These are phyloP conservation scores for Erebia ligea DNA, from an alignment of 2,888 invertebrate species.

Conservation along the genomic window DNA sequence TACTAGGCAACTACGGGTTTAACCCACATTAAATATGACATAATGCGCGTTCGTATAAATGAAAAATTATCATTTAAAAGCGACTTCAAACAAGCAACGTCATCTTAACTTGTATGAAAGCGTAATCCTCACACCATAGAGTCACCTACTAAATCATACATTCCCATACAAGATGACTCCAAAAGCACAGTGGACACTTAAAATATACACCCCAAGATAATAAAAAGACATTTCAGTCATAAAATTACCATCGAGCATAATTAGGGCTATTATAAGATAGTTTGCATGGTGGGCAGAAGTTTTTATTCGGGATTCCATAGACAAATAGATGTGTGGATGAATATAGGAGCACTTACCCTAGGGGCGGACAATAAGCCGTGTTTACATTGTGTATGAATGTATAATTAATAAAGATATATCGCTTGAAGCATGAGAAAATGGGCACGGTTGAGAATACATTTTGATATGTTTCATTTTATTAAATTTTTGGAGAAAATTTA, in stretches of 20 bases:
- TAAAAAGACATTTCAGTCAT: slow-evolving; percentile 61
- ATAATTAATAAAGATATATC: slow-evolving; percentile 79
- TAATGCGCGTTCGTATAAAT: slow-evolving; percentile 11
- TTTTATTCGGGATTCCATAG: slow-evolving; percentile 56
- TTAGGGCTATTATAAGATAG: slow-evolving; percentile 75
- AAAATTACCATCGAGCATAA: slow-evolving; percentile 78
- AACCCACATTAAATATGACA: not conserved
- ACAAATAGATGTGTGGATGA: slow-evolving; percentile 51
- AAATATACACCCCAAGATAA: slow-evolving; percentile 67
- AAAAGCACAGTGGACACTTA: slow-evolving; percentile 53
- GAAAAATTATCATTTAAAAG: slow-evolving; percentile 37
- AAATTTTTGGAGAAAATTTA: not conserved
- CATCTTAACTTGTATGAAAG: slow-evolving; percentile 34
- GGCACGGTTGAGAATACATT: slow-evolving; percentile 61
- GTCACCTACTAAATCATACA: slow-evolving; percentile 66
- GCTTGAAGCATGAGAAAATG: slow-evolving; percentile 74
- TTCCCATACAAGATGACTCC: slow-evolving; percentile 64
- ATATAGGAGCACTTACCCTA: slow-evolving; percentile 16
- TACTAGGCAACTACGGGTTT: not conserved
- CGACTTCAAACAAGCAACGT: slow-evolving; percentile 31
- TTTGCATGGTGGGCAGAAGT: slow-evolving; percentile 70
- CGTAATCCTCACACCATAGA: slow-evolving; percentile 44
- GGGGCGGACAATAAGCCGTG: slow-evolving; percentile 63
- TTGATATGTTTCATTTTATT: slow-evolving; percentile 26
- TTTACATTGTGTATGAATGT: slow-evolving; percentile 80